A percentile compares a stretch with the other conserved stretches of the same genome.
Evolutionary conservation across 2,113 vertebrate species (phyloP).

Genomic region (Sinocyclocheilus anophthalmus): DNA sequence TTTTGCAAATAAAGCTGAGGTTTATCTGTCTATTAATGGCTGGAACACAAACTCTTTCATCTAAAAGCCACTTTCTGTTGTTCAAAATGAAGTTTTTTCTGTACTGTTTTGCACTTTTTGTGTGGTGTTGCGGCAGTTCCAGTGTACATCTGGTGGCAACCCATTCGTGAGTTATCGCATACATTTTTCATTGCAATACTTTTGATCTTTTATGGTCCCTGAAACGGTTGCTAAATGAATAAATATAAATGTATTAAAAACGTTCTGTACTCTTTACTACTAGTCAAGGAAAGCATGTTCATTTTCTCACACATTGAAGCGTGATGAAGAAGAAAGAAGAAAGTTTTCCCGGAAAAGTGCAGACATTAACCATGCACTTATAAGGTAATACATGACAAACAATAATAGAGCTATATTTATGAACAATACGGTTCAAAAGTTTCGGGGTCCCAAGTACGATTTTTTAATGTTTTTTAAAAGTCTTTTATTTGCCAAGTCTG

Average conservation of each 20-base stretch:
- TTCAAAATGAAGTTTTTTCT: neutral
- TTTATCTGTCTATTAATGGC: neutral
- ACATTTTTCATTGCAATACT: neutral
- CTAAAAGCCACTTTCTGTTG: neutral
- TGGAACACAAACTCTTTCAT: neutral
- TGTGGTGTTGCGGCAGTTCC: neutral
- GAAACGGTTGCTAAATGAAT: neutral
- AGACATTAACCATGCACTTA: neutral
- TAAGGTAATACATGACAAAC: neutral
- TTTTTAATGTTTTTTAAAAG: too few relatives aligned
- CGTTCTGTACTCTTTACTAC: neutral
- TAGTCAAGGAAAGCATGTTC: neutral
- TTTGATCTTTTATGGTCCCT: neutral
- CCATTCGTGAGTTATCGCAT: too few relatives aligned
- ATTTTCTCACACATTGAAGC: neutral
- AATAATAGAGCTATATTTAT: neutral
- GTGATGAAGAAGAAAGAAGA: too few relatives aligned
- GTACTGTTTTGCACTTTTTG: neutral
- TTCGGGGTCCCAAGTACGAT: too few relatives aligned
- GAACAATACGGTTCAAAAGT: too few relatives aligned
- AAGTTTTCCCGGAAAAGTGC: neutral
- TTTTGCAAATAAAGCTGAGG: neutral
- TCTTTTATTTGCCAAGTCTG: too few relatives aligned
- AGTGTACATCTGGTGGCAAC: too few relatives aligned
- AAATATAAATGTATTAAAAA: slow-evolving; percentile 18